phyloP scores from a whole-genome alignment of 2,113 vertebrate species.

The Chaetodon trifascialis region DNA sequence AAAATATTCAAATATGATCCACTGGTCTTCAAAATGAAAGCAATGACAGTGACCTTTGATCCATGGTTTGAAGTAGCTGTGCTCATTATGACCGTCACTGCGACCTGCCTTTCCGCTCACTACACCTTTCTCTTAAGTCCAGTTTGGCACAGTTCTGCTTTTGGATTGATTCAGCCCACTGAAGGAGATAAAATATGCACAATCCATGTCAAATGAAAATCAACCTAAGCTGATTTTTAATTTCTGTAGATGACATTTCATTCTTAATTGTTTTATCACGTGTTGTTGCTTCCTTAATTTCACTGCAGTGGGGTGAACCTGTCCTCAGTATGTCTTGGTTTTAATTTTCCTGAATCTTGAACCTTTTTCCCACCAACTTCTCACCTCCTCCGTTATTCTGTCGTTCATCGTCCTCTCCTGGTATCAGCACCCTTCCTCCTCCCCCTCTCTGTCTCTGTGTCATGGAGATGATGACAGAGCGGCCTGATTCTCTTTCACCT shows the following conservation, averaged over 20 bases:
- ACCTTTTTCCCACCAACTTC: slow-evolving; percentile 24
- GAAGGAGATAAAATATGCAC: not conserved
- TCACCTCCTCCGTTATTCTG: slow-evolving; percentile 42
- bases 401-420: slow-evolving; percentile 44
- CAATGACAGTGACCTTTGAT: not conserved
- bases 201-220: not conserved
- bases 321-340: not conserved
- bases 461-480: slow-evolving; percentile 67
- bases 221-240: not conserved
- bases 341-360: slow-evolving; percentile 41
- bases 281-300: not conserved
- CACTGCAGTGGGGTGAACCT: not conserved
- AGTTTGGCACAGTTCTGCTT: slow-evolving; percentile 1
- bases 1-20: not conserved
- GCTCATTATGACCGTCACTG: not conserved
- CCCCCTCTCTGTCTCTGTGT: slow-evolving; percentile 55
- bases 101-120: not conserved
- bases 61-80: not conserved
- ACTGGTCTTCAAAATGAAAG: not conserved
- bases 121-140: not conserved
- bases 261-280: not conserved
- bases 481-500: slow-evolving; percentile 62
- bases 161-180: not conserved
- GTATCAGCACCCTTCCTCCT: slow-evolving; percentile 55
- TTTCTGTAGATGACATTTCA: not conserved